Conservation (phyloP, 2,113 vertebrate genomes). For the Gasterosteus nipponicus region DNA sequence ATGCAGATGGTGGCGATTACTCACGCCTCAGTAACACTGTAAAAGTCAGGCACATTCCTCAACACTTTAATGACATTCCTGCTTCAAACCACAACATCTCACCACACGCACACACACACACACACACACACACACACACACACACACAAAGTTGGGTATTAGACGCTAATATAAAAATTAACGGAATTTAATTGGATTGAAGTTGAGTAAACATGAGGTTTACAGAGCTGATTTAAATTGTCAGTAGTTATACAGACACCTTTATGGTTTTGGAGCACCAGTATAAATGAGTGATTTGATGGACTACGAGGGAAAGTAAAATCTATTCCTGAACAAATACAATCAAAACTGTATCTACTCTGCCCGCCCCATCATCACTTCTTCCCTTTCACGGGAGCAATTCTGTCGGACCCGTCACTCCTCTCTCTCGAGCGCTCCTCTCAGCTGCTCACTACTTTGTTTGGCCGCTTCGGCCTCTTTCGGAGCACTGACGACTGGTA, state of each 20-base stretch:
- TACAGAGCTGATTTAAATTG: background rate
- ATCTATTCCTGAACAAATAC: conserved; percentile 5
- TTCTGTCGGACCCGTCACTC: conserved; percentile 42
- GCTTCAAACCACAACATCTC: conserved; percentile 42
- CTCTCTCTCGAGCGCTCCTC: conserved; percentile 51
- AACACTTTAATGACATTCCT: conserved; percentile 52
- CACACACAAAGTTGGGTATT: conserved; percentile 19
- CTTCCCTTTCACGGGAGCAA: conserved; percentile 4
- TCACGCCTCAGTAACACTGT: conserved; percentile 50
- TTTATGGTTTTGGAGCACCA: conserved; percentile 33
- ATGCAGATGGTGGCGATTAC: conserved; percentile 35
- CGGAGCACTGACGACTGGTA: conserved; percentile 81
- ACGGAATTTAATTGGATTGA: conserved; percentile 2
- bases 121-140: background rate
- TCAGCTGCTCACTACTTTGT: conserved; percentile 48
- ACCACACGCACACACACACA: conserved; percentile 18
- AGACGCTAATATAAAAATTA: conserved; percentile 16
- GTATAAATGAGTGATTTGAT: conserved; percentile 7
- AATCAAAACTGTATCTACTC: conserved; percentile 4
- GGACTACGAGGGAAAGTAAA: background rate
- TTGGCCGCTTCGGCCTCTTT: conserved; percentile 79
- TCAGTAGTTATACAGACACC: conserved; percentile 17
- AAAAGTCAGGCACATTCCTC: conserved; percentile 47
- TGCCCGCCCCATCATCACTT: conserved; percentile 23
- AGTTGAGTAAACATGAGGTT: conserved; percentile 11